Percentiles rank a stretch among this genome's conserved stretches.
These are phyloP conservation scores for Pituophis catenifer DNA, from an alignment of 2,113 vertebrate genomes.

Conservation along the genomic window DNA sequence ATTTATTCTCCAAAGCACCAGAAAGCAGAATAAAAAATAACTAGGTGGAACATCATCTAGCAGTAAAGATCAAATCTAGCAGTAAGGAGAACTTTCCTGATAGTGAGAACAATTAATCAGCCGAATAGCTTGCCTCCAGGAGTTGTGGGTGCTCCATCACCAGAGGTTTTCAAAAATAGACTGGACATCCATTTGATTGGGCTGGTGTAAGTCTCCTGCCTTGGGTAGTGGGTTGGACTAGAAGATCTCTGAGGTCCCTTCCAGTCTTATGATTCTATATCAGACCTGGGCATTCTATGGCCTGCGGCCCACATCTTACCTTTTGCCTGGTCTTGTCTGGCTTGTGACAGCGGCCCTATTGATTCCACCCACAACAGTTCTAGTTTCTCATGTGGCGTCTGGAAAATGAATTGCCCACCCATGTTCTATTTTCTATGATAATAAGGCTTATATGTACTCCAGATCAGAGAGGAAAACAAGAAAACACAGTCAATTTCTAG, in stretches of 20 bases:
- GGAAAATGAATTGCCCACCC: background rate
- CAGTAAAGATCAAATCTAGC: background rate
- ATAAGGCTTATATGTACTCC: background rate
- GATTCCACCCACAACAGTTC: background rate
- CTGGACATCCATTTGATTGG: background rate
- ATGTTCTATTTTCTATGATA: background rate
- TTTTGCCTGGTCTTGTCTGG: background rate
- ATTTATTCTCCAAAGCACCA: background rate
- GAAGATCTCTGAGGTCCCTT: background rate
- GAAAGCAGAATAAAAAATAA: background rate
- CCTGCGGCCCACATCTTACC: background rate
- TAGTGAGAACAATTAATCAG: background rate
- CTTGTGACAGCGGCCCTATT: background rate
- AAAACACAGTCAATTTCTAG: background rate
- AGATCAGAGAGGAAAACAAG: background rate
- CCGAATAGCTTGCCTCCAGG: background rate
- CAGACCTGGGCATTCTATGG: background rate
- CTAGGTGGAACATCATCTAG: background rate
- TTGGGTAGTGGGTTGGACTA: background rate
- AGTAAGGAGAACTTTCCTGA: background rate
- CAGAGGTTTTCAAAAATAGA: background rate
- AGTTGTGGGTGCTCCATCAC: background rate
- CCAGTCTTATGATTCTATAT: background rate
- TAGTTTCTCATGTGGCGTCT: background rate
- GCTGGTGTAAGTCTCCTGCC: background rate